Evolutionary conservation across 2,888 invertebrate species (phyloP).

Genomic region (Prenolepis imparis): DNA sequence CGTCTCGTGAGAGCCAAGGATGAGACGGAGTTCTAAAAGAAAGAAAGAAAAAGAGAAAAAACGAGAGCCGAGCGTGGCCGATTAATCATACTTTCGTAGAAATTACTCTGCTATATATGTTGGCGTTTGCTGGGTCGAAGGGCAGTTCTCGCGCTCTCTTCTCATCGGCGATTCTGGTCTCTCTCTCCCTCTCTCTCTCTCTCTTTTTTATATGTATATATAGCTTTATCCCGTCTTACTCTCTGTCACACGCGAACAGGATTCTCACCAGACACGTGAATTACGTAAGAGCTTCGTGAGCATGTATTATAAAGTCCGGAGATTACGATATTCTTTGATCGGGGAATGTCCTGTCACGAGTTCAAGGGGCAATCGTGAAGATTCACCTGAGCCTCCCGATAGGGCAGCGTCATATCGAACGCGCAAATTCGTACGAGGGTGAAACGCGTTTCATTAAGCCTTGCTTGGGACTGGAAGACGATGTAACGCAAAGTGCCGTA

Average conservation of each 20-base stretch:
- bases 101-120: conserved; percentile 72
- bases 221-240: conserved; percentile 34
- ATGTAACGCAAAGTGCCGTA: background rate
- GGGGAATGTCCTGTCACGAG: conserved; percentile 81
- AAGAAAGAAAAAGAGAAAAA: conserved; percentile 41
- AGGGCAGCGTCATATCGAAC: conserved; percentile 25
- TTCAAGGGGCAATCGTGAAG: conserved; percentile 69
- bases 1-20: conserved; percentile 36
- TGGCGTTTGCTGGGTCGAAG: conserved; percentile 71
- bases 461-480: background rate
- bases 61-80: conserved; percentile 62
- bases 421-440: conserved; percentile 20
- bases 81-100: conserved; percentile 76
- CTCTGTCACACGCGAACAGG: conserved; percentile 79
- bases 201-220: background rate
- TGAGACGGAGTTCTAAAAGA: conserved; percentile 6
- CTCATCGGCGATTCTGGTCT: conserved; percentile 14
- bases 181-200: conserved; percentile 25
- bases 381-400: conserved; percentile 36
- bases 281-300: conserved; percentile 80
- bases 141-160: conserved; percentile 63
- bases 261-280: conserved; percentile 81
- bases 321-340: conserved; percentile 82
- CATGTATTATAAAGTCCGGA: conserved; percentile 78
- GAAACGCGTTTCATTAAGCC: conserved; percentile 34